Evolutionary conservation across 2,797 vertebrate genomes (phyloP).

Genomic region (Scyliorhinus canicula): DNA sequence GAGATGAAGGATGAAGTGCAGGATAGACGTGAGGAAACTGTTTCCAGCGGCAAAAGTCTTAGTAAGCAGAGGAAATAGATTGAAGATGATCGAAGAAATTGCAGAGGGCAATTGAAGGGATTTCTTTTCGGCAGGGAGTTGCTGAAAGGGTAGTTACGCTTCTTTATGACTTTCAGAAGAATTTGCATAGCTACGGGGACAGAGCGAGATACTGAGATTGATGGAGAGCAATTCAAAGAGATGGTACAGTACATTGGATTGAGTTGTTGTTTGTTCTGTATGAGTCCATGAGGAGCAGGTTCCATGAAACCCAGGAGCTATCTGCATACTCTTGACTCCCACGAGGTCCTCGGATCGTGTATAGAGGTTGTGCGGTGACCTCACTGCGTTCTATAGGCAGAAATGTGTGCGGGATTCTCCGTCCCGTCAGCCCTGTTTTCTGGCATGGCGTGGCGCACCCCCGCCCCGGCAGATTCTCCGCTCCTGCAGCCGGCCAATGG

Average conservation of each 20-base stretch:
- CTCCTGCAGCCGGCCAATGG: too few species aligned
- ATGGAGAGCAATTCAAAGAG: too few species aligned
- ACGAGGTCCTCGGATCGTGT: too few species aligned
- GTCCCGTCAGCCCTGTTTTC: too few species aligned
- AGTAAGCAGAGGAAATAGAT: not conserved
- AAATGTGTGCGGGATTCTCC: too few species aligned
- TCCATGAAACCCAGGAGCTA: not conserved
- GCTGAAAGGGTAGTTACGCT: not conserved
- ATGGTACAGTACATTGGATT: not conserved
- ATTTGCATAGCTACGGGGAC: too few species aligned
- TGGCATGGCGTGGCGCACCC: too few species aligned
- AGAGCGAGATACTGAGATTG: too few species aligned
- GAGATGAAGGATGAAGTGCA: not conserved
- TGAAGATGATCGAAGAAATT: not conserved
- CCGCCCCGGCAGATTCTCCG: too few species aligned
- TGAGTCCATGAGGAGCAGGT: not conserved
- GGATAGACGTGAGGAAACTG: rapidly evolving
- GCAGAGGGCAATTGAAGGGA: not conserved
- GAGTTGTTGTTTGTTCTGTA: not conserved
- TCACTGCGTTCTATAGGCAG: too few species aligned
- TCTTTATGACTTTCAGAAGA: not conserved
- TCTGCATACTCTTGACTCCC: not conserved
- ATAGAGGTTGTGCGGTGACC: too few species aligned
- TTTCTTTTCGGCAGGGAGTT: not conserved
- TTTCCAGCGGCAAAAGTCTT: too few species aligned